Evolutionary conservation across 2,113 vertebrate species (phyloP).

Genomic region (Ciconia boyciana): DNA sequence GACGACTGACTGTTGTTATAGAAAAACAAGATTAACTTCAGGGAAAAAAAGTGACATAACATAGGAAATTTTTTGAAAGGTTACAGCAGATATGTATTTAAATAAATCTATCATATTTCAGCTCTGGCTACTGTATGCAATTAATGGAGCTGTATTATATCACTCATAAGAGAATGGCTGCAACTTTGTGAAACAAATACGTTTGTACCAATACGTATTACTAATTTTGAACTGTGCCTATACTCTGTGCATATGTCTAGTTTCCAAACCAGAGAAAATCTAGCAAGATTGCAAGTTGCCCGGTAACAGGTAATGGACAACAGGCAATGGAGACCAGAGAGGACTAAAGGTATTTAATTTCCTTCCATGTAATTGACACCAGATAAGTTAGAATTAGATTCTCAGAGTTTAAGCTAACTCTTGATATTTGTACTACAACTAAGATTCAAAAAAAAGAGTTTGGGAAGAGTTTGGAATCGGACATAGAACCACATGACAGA

Average conservation of each 20-base stretch:
- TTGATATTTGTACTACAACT: not conserved
- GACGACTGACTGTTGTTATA: not conserved
- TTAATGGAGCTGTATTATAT: not conserved
- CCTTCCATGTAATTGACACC: not conserved
- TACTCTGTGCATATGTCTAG: not conserved
- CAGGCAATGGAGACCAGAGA: not conserved
- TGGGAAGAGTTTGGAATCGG: not conserved
- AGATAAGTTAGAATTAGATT: not conserved
- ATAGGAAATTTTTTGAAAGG: not conserved
- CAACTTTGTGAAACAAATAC: not conserved
- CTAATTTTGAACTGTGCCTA: not conserved
- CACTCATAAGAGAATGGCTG: not conserved
- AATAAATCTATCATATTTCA: not conserved
- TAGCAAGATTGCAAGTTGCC: not conserved
- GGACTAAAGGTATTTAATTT: not conserved
- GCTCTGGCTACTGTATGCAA: not conserved
- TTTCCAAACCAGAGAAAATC: not conserved
- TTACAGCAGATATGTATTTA: not conserved
- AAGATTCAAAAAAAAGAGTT: not conserved
- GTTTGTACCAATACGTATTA: not conserved
- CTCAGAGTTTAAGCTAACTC: not conserved
- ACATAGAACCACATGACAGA: not conserved
- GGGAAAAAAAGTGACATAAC: not conserved
- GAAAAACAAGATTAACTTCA: not conserved
- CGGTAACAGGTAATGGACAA: not conserved